phyloP scores from a whole-genome alignment of 2,888 invertebrate species.

The Eupithecia exiguata region DNA sequence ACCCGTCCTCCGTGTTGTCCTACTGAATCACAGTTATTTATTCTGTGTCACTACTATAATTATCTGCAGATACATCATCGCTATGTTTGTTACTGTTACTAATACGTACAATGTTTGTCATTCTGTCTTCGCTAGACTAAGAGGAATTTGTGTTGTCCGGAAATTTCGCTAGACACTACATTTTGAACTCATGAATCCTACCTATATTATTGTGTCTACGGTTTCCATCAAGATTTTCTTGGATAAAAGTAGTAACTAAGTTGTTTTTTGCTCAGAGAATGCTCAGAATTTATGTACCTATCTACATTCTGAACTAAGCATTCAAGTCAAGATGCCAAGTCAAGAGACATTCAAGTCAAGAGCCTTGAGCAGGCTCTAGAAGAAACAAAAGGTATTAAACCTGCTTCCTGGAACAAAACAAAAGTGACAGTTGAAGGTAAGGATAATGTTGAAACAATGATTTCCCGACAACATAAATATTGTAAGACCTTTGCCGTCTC shows the following conservation, averaged over 20 bases:
- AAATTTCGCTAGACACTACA: neutral
- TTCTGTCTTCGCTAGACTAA: constrained; percentile 29
- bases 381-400: neutral
- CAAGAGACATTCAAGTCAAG: no score
- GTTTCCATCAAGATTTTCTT: neutral
- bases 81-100: constrained; percentile 38
- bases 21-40: constrained; percentile 35
- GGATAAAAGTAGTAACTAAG: neutral
- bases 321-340: neutral
- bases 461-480: neutral
- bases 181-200: neutral
- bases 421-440: neutral
- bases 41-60: constrained; percentile 38
- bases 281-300: neutral
- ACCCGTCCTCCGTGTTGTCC: constrained; percentile 31
- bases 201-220: neutral
- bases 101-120: constrained; percentile 30
- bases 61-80: constrained; percentile 35
- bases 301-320: no score
- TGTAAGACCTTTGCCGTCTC: constrained; percentile 16
- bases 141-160: constrained; percentile 24
- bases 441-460: neutral
- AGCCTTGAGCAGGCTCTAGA: neutral
- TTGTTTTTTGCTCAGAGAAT: neutral
- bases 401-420: neutral